These are phyloP conservation scores for Nyctibius bracteatus DNA, from an alignment of 2,113 vertebrate species.

Conservation along the genomic window DNA sequence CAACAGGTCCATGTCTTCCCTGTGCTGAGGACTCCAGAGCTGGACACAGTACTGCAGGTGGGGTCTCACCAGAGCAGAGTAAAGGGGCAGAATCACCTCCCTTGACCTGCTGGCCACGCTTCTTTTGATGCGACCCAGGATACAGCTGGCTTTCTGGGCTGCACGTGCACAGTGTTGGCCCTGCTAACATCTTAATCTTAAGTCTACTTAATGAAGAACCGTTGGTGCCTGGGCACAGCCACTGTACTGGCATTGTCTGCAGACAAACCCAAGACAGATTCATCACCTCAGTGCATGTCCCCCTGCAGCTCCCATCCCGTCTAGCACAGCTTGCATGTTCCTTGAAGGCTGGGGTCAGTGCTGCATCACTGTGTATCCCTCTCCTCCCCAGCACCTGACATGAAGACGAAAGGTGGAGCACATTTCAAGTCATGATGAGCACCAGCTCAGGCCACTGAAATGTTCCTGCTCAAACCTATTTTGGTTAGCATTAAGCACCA, in stretches of 20 bases:
- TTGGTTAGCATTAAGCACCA: not conserved
- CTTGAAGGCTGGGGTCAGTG: not conserved
- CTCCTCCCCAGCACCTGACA: not conserved
- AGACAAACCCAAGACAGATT: not conserved
- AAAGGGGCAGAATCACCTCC: not conserved
- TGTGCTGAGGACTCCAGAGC: not conserved
- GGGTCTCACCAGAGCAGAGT: fast-evolving
- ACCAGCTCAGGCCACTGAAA: not conserved
- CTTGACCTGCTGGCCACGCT: fast-evolving
- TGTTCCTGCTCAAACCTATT: not conserved
- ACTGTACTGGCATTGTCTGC: not conserved
- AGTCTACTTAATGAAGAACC: not conserved
- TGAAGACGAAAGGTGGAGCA: not conserved
- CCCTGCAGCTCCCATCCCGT: not conserved
- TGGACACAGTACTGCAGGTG: not conserved
- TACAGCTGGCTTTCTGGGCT: not conserved
- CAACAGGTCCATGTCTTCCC: not conserved
- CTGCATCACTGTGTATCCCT: not conserved
- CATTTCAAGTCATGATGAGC: not conserved
- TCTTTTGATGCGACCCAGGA: not conserved
- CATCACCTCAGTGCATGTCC: not conserved
- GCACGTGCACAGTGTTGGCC: fast-evolving
- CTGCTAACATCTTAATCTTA: not conserved
- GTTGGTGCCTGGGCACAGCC: not conserved
- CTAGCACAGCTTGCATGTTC: not conserved